Conservation (phyloP, 2,888 invertebrate species). For the Phania funesta region DNA sequence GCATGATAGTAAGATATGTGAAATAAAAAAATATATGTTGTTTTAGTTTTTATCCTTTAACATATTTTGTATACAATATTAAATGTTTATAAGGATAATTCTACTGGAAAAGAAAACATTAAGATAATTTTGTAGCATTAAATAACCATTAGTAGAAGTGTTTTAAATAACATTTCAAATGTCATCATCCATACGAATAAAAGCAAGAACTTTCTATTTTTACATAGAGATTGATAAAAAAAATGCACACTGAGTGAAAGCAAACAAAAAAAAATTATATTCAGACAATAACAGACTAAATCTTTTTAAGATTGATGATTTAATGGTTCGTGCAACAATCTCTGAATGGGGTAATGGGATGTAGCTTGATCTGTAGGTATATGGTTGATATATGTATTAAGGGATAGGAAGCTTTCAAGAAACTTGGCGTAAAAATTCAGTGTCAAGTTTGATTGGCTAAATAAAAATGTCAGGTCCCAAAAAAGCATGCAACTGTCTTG, state of each 20-base stretch:
- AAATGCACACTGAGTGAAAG: neutral
- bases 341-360: no score
- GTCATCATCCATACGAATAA: conserved; percentile 49
- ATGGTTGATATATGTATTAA: no score
- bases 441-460: no score
- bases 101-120: conserved; percentile 38
- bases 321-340: no score
- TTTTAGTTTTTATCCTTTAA: conserved; percentile 20
- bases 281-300: no score
- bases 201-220: neutral
- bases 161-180: conserved; percentile 66
- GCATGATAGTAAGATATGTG: neutral
- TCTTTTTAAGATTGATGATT: no score
- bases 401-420: no score
- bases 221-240: neutral
- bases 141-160: conserved; percentile 68
- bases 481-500: no score
- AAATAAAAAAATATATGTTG: neutral
- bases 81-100: conserved; percentile 45
- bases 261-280: no score
- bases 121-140: conserved; percentile 64
- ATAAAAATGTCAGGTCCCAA: no score
- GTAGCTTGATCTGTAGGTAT: no score
- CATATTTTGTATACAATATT: conserved; percentile 30
- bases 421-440: no score